Percentiles rank a stretch among this genome's conserved stretches.
Conservation (phyloP, 2,888 invertebrate species). For the Calephelis perditalis region DNA sequence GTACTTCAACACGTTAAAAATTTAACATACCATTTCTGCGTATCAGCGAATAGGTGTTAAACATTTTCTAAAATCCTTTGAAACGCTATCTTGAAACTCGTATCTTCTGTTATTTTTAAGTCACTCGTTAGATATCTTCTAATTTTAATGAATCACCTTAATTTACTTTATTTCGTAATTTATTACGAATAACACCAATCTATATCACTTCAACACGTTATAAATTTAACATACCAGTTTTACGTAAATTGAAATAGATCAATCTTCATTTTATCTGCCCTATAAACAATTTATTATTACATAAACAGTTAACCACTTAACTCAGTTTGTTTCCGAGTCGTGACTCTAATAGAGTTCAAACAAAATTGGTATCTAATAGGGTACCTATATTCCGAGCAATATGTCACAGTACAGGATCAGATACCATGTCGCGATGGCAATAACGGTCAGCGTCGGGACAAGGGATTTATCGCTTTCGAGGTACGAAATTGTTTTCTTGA, state of each 20-base stretch:
- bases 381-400: constrained; percentile 42
- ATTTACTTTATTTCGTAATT: no score
- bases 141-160: no score
- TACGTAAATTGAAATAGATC: not conserved
- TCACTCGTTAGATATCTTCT: no score
- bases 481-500: constrained; percentile 51
- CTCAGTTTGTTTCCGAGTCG: constrained; percentile 35
- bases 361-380: constrained; percentile 35
- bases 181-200: no score
- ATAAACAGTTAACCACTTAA: constrained; percentile 23
- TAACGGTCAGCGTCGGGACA: constrained; percentile 43
- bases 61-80: no score
- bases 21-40: no score
- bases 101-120: no score
- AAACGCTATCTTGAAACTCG: no score
- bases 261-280: constrained; percentile 2
- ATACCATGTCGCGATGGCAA: constrained; percentile 43
- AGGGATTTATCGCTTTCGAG: constrained; percentile 50
- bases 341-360: constrained; percentile 36
- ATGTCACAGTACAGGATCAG: constrained; percentile 51
- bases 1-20: not conserved
- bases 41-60: no score
- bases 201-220: not conserved
- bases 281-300: constrained; percentile 11
- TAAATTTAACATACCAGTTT: not conserved